These are phyloP conservation scores for Lutjanus argentimaculatus DNA, from an alignment of 2,797 vertebrate species.

Conservation along the genomic window DNA sequence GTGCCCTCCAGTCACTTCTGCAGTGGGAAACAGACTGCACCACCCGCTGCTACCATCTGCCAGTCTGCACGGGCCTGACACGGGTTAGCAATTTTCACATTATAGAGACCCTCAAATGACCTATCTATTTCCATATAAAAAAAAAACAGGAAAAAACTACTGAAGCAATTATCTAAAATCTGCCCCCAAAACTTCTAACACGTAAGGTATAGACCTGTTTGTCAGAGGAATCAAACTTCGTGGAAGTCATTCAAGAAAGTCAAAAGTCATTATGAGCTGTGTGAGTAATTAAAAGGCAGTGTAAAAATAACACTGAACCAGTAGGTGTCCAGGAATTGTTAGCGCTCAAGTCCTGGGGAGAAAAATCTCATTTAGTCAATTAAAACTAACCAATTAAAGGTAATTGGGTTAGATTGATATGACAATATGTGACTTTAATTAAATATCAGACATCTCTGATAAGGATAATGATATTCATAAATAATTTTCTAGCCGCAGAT, in stretches of 20 bases:
- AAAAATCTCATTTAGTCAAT: conserved; percentile 24
- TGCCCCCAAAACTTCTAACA: conserved; percentile 2
- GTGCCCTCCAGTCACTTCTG: conserved; percentile 37
- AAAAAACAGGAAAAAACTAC: background rate
- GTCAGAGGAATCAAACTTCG: background rate
- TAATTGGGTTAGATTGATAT: conserved; percentile 24
- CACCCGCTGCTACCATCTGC: conserved; percentile 53
- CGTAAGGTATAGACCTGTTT: background rate
- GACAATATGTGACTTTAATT: conserved; percentile 28
- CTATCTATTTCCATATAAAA: conserved; percentile 1
- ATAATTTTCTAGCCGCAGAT: conserved; percentile 13
- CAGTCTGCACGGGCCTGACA: conserved; percentile 22
- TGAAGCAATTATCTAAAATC: background rate
- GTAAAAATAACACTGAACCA: conserved; percentile 8
- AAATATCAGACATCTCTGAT: conserved; percentile 31
- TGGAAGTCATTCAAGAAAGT: conserved; percentile 16
- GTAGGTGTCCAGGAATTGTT: conserved; percentile 3
- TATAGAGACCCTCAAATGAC: conserved; percentile 14
- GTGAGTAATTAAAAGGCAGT: conserved; percentile 18
- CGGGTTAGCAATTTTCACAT: conserved; percentile 36
- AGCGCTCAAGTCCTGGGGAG: background rate
- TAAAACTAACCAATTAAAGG: conserved; percentile 15
- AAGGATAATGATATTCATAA: conserved; percentile 42
- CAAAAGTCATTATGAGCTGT: conserved; percentile 2
- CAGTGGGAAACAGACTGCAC: conserved; percentile 43